Percentiles rank a stretch among this genome's conserved stretches.
Evolutionary conservation across 2,113 vertebrate species (phyloP).

Genomic region (Crotalus tigris): DNA sequence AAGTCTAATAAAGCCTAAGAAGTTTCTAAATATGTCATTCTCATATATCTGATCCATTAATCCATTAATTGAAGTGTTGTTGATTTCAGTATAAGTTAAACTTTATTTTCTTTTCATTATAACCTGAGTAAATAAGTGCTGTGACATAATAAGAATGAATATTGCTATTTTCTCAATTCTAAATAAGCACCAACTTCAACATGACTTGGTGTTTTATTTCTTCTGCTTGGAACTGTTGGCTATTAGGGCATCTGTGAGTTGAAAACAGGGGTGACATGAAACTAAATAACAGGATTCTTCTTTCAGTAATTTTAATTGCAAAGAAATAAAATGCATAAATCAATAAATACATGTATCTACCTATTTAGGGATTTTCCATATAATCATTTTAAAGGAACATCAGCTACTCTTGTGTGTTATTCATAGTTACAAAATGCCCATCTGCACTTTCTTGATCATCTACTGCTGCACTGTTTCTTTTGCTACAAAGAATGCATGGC

Average conservation of each 20-base stretch:
- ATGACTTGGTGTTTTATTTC: slow-evolving; percentile 36
- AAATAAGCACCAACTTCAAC: slow-evolving; percentile 43
- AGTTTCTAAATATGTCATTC: neutral
- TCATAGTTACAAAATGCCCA: neutral
- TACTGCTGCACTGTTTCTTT: neutral
- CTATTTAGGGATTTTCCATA: neutral
- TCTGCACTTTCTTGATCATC: neutral
- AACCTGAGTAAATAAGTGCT: neutral
- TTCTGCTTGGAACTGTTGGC: slow-evolving; percentile 9
- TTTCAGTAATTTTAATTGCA: slow-evolving; percentile 6
- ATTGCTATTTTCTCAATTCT: slow-evolving; percentile 40
- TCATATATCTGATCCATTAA: neutral
- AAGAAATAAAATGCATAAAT: neutral
- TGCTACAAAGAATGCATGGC: neutral
- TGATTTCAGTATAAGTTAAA: neutral
- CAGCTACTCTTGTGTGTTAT: neutral
- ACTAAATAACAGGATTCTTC: neutral
- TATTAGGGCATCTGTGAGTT: slow-evolving; percentile 24
- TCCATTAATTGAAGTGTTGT: neutral
- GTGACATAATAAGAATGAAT: slow-evolving; percentile 26
- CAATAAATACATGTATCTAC: neutral
- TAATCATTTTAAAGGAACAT: neutral
- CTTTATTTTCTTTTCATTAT: neutral
- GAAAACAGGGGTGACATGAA: slow-evolving; percentile 4
- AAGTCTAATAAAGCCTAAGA: neutral